Evolutionary conservation across 2,797 vertebrate genomes (phyloP).

Genomic region (Muscicapa comitata): DNA sequence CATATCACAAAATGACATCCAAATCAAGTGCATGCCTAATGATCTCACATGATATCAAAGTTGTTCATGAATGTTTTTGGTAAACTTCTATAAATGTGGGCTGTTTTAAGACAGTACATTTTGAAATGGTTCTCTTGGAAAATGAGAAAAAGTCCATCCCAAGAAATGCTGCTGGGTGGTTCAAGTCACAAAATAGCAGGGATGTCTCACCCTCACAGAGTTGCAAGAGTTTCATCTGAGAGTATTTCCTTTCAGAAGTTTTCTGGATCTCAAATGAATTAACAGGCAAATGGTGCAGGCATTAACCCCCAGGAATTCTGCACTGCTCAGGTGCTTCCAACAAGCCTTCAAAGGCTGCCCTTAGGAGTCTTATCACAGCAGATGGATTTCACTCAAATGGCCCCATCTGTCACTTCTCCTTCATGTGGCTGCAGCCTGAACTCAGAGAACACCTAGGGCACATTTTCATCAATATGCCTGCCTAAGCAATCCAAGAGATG

Average conservation of each 20-base stretch:
- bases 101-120: not conserved
- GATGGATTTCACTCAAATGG: conserved; percentile 38
- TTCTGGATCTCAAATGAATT: not conserved
- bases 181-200: not conserved
- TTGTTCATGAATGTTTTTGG: not conserved
- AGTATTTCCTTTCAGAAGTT: not conserved
- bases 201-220: not conserved
- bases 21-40: not conserved
- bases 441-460: conserved; percentile 12
- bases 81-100: not conserved
- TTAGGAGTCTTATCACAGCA: not conserved
- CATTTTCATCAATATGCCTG: conserved; percentile 7
- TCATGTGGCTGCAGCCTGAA: not conserved
- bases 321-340: not conserved
- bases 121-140: not conserved
- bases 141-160: not conserved
- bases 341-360: not conserved
- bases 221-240: not conserved
- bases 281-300: not conserved
- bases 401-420: conserved; percentile 38
- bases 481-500: conserved; percentile 14
- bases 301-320: not conserved
- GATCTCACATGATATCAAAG: not conserved
- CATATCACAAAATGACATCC: not conserved
- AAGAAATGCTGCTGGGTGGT: not conserved